Evolutionary conservation across 2,113 vertebrate species (phyloP).

Genomic region (Trinectes maculatus): DNA sequence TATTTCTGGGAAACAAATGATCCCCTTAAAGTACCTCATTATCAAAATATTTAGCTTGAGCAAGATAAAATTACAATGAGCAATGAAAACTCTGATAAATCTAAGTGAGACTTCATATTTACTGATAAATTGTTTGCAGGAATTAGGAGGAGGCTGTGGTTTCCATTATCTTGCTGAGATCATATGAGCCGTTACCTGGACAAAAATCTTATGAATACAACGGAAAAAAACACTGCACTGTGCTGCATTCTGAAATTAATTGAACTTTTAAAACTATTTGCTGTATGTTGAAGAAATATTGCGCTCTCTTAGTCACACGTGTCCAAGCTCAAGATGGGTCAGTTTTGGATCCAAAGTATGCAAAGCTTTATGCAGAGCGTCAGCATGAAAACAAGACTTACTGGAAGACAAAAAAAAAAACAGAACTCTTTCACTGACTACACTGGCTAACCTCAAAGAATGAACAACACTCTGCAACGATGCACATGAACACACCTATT

Average conservation of each 20-base stretch:
- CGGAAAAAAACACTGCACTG: not conserved
- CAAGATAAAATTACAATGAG: not conserved
- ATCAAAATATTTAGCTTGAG: not conserved
- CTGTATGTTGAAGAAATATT: not conserved
- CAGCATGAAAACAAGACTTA: conserved; percentile 57
- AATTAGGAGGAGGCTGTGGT: not conserved
- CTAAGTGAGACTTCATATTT: not conserved
- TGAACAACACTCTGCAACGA: conserved; percentile 21
- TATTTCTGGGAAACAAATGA: not conserved
- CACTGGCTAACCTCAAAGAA: conserved; percentile 64
- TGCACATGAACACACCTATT: conserved; percentile 11
- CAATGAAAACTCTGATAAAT: conserved; percentile 4
- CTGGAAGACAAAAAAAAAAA: conserved; percentile 54
- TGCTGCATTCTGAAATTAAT: too few relatives aligned
- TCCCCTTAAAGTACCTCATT: not conserved
- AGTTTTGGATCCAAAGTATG: conserved; percentile 4
- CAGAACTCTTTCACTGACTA: conserved; percentile 53
- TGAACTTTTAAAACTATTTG: too few relatives aligned
- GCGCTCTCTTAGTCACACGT: not conserved
- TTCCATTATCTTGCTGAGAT: not conserved
- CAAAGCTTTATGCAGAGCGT: conserved; percentile 22
- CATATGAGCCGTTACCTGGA: not conserved
- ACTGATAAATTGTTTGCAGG: not conserved
- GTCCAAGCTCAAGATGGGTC: not conserved
- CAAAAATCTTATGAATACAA: not conserved